A percentile compares a stretch with the other conserved stretches of the same genome.
Evolutionary conservation across 2,888 invertebrate species (phyloP).

Genomic region (Habrosyne pyritoides): DNA sequence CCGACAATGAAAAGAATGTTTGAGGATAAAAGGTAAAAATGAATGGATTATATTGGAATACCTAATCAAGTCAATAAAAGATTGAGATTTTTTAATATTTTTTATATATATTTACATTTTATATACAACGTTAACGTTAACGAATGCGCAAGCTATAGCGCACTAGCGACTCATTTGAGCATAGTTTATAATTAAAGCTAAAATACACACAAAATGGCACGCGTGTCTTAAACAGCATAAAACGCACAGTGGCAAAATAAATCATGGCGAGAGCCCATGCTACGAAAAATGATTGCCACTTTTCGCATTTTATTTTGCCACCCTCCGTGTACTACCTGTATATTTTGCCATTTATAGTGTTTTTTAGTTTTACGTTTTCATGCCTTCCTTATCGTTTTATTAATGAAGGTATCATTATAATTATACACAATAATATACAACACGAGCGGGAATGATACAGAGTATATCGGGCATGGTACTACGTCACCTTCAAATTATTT

Average conservation of each 20-base stretch:
- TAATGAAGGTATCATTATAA: constrained; percentile 69
- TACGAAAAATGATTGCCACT: neutral
- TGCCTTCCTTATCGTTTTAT: constrained; percentile 48
- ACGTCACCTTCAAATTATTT: constrained; percentile 41
- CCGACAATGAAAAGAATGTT: no score
- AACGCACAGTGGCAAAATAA: constrained; percentile 1
- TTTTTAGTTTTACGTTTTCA: constrained; percentile 25
- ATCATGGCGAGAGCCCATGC: constrained; percentile 8
- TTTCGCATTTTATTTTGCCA: neutral
- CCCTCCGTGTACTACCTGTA: constrained; percentile 1
- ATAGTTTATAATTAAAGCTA: constrained; percentile 42
- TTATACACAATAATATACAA: constrained; percentile 61
- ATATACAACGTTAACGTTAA: constrained; percentile 74
- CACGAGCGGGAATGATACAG: constrained; percentile 72
- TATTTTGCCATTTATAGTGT: constrained; percentile 19
- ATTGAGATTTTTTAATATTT: constrained; percentile 76
- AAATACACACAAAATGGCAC: constrained; percentile 17
- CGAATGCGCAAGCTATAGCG: constrained; percentile 56
- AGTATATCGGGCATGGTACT: constrained; percentile 60
- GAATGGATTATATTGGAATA: no score
- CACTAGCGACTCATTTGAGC: constrained; percentile 70
- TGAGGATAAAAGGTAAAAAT: no score
- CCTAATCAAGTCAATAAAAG: constrained; percentile 17
- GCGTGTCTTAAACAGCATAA: neutral
- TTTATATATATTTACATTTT: constrained; percentile 79